These are phyloP conservation scores for Beaufortia kweichowensis DNA, from an alignment of 2,113 vertebrate species.

Conservation along the genomic window DNA sequence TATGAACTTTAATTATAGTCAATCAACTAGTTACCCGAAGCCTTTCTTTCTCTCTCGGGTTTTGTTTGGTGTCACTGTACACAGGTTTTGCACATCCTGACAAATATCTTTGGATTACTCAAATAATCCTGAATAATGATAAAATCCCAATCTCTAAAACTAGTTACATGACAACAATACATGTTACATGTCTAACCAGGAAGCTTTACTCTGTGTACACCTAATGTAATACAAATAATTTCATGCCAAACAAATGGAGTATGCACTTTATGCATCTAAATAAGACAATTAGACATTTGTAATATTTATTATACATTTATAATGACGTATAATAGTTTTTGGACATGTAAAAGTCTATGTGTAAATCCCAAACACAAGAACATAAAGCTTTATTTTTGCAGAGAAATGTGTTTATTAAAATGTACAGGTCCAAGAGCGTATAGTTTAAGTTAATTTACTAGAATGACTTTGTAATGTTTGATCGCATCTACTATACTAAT, in stretches of 20 bases:
- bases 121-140: conserved; percentile 9
- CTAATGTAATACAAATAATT: background rate
- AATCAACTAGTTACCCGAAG: background rate
- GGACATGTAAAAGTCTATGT: background rate
- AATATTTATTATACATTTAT: conserved; percentile 9
- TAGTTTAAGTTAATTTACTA: background rate
- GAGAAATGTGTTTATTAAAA: conserved; percentile 9
- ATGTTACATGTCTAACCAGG: background rate
- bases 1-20: conserved; percentile 15
- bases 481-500: background rate
- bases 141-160: background rate
- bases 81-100: background rate
- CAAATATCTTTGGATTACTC: background rate
- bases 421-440: background rate
- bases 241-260: background rate
- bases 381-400: conserved; percentile 43
- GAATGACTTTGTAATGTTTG: background rate
- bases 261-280: conserved; percentile 35
- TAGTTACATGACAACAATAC: background rate
- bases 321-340: conserved; percentile 2
- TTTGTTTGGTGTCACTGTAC: background rate
- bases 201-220: background rate
- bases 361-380: background rate
- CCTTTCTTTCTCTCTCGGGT: background rate
- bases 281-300: background rate